These are phyloP conservation scores for Pseudococcus longispinus DNA, from an alignment of 2,888 invertebrate species.

Conservation along the genomic window DNA sequence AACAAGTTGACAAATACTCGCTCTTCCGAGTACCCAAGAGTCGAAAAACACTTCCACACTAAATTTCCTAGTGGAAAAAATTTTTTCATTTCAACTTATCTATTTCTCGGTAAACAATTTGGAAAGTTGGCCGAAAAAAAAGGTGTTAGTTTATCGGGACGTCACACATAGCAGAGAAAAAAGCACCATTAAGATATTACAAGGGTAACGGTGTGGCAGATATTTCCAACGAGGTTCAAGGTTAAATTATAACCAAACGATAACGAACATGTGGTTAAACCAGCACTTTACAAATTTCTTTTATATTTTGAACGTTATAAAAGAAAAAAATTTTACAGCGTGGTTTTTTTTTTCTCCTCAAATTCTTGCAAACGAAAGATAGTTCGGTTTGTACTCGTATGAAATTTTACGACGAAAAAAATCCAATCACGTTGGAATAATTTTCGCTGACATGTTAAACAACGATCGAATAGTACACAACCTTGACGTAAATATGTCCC, in stretches of 20 bases:
- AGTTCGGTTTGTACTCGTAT: not conserved
- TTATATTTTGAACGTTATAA: not conserved
- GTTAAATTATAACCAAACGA: slow-evolving; percentile 6
- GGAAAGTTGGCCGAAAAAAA: not conserved
- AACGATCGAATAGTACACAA: not conserved
- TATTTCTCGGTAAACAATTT: not conserved
- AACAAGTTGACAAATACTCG: not conserved
- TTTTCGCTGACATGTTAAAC: not conserved
- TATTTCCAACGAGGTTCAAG: not conserved
- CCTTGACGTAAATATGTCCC: slow-evolving; percentile 12
- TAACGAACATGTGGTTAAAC: slow-evolving; percentile 31
- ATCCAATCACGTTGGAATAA: not conserved
- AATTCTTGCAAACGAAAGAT: not conserved
- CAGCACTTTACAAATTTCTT: slow-evolving; percentile 7
- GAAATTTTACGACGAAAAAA: not conserved
- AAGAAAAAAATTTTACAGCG: not conserved
- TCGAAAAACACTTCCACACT: no score
- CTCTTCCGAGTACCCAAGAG: not conserved
- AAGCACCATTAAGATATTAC: not conserved
- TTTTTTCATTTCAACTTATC: not conserved
- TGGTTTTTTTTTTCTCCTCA: not conserved
- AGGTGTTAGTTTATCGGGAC: not conserved
- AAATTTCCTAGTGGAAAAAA: not conserved
- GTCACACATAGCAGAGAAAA: not conserved
- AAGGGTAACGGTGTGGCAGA: not conserved